Evolutionary conservation across 2,888 invertebrate species (phyloP), one percentile per base, ranked within the genome.

Genomic region (Augiades crinisus): DNA sequence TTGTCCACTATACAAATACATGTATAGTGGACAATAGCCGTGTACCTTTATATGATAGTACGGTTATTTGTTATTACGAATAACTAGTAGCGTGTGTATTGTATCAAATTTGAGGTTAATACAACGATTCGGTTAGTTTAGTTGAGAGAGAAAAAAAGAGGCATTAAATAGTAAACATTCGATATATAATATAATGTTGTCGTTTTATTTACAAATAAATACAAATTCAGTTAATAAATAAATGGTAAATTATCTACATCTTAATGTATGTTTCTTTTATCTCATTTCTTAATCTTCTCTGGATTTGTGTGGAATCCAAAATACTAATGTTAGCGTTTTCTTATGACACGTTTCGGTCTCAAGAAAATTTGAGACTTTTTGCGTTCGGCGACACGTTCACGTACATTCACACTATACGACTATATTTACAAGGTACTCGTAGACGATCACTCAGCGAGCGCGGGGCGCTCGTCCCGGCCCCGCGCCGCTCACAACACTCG

Each of bases 171-270:
- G 84, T 89, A 89, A 89, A 88, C 89, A 89, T 89, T 89, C 86
- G 88, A 88, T 88, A 87, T 89, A 86, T 89, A 88, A 86, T 86
- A 89, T 87, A 85, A 82, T 87, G 83, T 84, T 81, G 81, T 87
- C 76, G 81, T 86, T 89, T 89, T 89, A 89, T 89, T 88, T 89
- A 89, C 89, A 89, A 89, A 89, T 89, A 89, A 89, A 89, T 89
- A 89, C 89, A 89, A 89, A 89, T 89, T 89, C 87, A 87, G 90
- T 89, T 89, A 89, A 89, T 89, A 89, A 89, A 89, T 89, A 89
- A 88, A 87, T 89, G 89, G 89, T 89, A 89, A 88, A 86, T 87
- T 89, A 89, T 89, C 89, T 89, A 89, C 89, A 89, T 81, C 88
- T 89, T 89, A 89, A 86, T 85, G 87, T 84, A 79, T 88, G 88